A percentile compares a stretch with the other conserved stretches of the same genome.
These are phyloP conservation scores for Reticulitermes speratus DNA, from an alignment of 1,140 invertebrate species.

Conservation along the genomic window DNA sequence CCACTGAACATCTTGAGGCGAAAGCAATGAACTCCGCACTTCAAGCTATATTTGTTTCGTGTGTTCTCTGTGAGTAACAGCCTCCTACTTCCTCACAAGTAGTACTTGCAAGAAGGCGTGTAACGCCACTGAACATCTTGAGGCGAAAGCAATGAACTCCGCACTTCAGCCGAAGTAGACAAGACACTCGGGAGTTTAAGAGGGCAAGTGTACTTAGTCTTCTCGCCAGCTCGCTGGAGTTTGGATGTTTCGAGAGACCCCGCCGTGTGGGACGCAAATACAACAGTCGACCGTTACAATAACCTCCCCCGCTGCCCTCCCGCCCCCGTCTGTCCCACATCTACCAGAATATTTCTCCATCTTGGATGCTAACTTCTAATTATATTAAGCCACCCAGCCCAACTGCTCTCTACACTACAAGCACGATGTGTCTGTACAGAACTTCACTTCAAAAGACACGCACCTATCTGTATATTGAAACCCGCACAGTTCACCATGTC, in stretches of 20 bases:
- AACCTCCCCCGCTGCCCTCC: neutral
- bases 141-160: neutral
- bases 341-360: conserved; percentile 6
- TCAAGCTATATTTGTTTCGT: no score
- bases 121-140: neutral
- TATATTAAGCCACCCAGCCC: neutral
- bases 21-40: no score
- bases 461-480: neutral
- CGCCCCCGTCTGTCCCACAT: no score
- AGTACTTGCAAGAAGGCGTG: no score
- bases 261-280: neutral
- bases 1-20: no score
- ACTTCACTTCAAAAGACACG: neutral
- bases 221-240: neutral
- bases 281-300: neutral
- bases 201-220: neutral
- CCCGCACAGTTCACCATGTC: neutral
- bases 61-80: no score
- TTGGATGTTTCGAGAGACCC: neutral
- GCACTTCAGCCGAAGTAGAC: neutral
- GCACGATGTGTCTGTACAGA: neutral
- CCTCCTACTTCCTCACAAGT: no score
- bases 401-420: neutral
- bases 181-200: neutral
- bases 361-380: conserved; percentile 18